Evolutionary conservation across 2,113 vertebrate species (phyloP).

Genomic region (Pionites leucogaster): DNA sequence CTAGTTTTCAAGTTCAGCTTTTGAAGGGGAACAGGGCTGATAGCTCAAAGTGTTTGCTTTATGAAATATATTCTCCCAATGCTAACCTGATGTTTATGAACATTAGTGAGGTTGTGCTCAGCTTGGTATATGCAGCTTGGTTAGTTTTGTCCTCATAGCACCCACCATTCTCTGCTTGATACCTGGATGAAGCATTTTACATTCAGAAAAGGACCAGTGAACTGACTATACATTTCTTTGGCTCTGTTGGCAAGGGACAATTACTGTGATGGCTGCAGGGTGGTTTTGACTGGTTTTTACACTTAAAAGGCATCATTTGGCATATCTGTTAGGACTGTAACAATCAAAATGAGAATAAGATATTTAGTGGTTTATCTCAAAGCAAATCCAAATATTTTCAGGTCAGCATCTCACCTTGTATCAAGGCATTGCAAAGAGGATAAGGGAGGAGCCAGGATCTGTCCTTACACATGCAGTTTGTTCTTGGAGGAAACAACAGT

Average conservation of each 20-base stretch:
- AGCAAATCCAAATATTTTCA: neutral
- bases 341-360: neutral
- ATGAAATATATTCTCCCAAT: neutral
- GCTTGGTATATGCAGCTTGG: neutral
- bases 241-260: neutral
- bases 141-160: neutral
- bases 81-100: neutral
- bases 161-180: neutral
- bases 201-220: neutral
- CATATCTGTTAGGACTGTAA: neutral
- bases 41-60: neutral
- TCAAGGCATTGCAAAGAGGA: neutral
- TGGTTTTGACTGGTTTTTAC: neutral
- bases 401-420: neutral
- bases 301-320: neutral
- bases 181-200: neutral
- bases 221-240: neutral
- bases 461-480: neutral
- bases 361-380: neutral
- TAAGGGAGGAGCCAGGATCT: neutral
- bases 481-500: neutral
- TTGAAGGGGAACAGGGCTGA: neutral
- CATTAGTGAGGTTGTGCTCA: neutral
- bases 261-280: neutral
- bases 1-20: neutral